A percentile compares a stretch with the other conserved stretches of the same genome.
Conservation (phyloP, 2,888 invertebrate genomes). For the Suillia variegata region DNA sequence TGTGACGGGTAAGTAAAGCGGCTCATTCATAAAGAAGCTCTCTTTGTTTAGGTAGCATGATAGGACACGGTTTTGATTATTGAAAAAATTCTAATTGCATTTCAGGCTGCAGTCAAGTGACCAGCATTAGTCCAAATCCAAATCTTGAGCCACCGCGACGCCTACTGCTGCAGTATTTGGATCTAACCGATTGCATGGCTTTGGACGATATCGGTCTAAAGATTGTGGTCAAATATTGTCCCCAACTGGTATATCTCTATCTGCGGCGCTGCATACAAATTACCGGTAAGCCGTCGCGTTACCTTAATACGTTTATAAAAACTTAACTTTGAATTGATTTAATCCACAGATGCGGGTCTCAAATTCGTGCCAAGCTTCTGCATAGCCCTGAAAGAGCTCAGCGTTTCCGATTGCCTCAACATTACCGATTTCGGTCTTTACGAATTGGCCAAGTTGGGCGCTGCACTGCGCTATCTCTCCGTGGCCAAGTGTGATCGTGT, state of each 20-base stretch:
- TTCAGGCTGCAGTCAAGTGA: conserved; percentile 75
- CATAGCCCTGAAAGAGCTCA: conserved; percentile 79
- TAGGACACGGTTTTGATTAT: neutral
- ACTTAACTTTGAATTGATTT: neutral
- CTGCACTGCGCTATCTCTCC: conserved; percentile 87
- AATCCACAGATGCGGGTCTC: conserved; percentile 79
- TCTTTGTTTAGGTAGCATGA: neutral
- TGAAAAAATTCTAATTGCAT: neutral
- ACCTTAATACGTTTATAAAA: neutral
- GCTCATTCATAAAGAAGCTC: neutral
- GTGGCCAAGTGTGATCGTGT: conserved; percentile 94
- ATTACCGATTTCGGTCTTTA: conserved; percentile 91
- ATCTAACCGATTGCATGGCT: conserved; percentile 86
- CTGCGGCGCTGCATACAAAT: conserved; percentile 86
- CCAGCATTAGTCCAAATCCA: conserved; percentile 75
- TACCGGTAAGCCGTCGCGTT: conserved; percentile 68
- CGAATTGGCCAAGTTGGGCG: conserved; percentile 85
- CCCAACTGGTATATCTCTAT: conserved; percentile 85
- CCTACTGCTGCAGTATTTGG: conserved; percentile 83
- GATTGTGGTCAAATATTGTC: conserved; percentile 83
- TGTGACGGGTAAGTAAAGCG: conserved; percentile 71
- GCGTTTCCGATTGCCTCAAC: conserved; percentile 87
- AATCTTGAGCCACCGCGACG: conserved; percentile 69
- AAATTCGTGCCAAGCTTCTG: conserved; percentile 91
- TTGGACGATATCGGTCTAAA: conserved; percentile 85